These are phyloP conservation scores for Acestrorhynchus altus DNA, from an alignment of 2,797 vertebrate species.

Conservation along the genomic window DNA sequence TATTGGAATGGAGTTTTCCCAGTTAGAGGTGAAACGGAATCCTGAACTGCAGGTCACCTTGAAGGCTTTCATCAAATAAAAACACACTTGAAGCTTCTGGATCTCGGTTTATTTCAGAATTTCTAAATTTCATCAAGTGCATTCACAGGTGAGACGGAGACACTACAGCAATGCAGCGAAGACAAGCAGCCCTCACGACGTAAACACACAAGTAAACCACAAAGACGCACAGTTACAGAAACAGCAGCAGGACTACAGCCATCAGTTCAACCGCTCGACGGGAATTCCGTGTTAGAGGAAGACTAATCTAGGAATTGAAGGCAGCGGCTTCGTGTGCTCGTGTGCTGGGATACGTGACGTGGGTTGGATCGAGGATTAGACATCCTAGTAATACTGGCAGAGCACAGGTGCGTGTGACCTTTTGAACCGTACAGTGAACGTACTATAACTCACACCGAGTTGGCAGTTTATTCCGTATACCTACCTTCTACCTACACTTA, in stretches of 20 bases:
- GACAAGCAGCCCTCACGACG: background rate
- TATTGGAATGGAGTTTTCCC: too few relatives aligned
- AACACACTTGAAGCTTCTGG: background rate
- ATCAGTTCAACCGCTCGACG: background rate
- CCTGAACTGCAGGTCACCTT: too few relatives aligned
- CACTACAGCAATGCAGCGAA: slow-evolving; percentile 21
- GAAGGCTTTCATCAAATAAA: background rate
- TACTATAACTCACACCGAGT: background rate
- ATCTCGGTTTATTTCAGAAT: background rate
- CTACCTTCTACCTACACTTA: background rate
- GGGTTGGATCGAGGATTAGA: background rate
- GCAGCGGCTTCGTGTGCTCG: background rate
- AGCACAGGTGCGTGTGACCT: background rate
- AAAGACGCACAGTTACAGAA: slow-evolving; percentile 14
- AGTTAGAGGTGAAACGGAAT: too few relatives aligned
- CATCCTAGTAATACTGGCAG: background rate
- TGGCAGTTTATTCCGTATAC: background rate
- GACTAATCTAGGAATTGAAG: slow-evolving; percentile 3
- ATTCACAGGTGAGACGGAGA: slow-evolving; percentile 19
- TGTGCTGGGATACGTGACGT: background rate
- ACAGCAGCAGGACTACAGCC: slow-evolving; percentile 11
- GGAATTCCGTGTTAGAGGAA: background rate
- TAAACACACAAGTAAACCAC: background rate
- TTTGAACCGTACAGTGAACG: slow-evolving; percentile 24
- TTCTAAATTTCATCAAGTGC: background rate